Conservation (phyloP, 2,888 invertebrate genomes). For the Synergus japonicus region DNA sequence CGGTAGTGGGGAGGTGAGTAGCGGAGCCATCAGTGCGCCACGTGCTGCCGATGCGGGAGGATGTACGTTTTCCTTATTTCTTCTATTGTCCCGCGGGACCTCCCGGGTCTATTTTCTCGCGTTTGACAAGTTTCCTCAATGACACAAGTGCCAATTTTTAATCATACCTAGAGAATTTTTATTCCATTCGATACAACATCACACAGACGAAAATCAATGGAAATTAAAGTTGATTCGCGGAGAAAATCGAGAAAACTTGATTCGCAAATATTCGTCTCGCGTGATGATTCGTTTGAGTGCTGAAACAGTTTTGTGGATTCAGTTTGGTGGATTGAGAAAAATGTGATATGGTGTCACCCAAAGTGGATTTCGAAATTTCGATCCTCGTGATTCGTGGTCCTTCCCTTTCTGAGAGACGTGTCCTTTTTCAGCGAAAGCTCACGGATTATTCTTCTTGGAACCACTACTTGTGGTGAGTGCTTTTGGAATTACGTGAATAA, state of each 20-base stretch:
- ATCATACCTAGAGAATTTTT: background rate
- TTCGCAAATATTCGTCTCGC: background rate
- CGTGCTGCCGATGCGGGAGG: constrained; percentile 76
- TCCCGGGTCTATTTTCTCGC: constrained; percentile 18
- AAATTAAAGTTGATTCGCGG: background rate
- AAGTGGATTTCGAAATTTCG: constrained; percentile 58
- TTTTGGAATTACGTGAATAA: background rate
- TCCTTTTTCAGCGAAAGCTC: constrained; percentile 58
- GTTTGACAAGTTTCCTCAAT: constrained; percentile 39
- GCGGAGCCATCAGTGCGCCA: constrained; percentile 77
- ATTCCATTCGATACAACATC: background rate
- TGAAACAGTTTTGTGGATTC: constrained; percentile 42
- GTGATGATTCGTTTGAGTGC: constrained; percentile 16
- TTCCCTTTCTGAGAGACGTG: constrained; percentile 50
- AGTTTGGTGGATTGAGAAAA: constrained; percentile 51
- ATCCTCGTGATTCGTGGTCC: constrained; percentile 55
- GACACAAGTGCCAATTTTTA: constrained; percentile 31
- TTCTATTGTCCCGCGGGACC: constrained; percentile 31
- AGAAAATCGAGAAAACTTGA: constrained; percentile 1
- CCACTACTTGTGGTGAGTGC: constrained; percentile 75
- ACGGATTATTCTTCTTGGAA: constrained; percentile 69
- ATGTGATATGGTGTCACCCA: constrained; percentile 65
- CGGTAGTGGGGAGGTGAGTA: constrained; percentile 63
- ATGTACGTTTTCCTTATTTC: constrained; percentile 64
- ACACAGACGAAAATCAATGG: background rate